These are phyloP conservation scores for Danio albolineatus DNA, from an alignment of 2,797 vertebrate genomes.

Conservation along the genomic window DNA sequence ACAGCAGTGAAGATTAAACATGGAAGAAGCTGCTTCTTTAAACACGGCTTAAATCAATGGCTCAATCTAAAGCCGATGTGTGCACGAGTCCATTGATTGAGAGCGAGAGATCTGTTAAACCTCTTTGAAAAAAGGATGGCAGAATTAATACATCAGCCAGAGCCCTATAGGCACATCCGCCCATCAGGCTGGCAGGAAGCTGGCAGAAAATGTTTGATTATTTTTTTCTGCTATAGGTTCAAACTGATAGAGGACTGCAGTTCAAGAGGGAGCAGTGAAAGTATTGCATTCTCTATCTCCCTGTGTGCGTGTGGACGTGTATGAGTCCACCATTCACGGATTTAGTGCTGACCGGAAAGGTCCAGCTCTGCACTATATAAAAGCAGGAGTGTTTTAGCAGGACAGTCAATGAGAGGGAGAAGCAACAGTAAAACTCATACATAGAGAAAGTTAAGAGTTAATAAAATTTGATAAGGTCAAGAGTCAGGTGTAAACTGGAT, in stretches of 20 bases:
- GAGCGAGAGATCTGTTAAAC: not conserved
- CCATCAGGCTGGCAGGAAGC: not conserved
- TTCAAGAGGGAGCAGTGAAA: slow-evolving; percentile 13
- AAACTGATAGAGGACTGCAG: not conserved
- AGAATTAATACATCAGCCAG: slow-evolving; percentile 4
- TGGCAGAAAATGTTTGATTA: slow-evolving; percentile 25
- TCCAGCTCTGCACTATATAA: slow-evolving; percentile 22
- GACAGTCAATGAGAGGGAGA: slow-evolving; percentile 12
- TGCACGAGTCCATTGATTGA: slow-evolving; percentile 25
- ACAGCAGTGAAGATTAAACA: slow-evolving; percentile 26
- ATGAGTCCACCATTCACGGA: not conserved
- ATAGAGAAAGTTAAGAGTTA: not conserved
- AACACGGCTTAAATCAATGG: slow-evolving; percentile 26
- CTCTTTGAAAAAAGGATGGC: not conserved
- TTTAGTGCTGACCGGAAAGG: slow-evolving; percentile 27
- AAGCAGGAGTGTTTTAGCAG: slow-evolving; percentile 12
- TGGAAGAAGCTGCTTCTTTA: slow-evolving; percentile 20
- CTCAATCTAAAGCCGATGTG: slow-evolving; percentile 18
- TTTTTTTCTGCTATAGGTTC: slow-evolving; percentile 1
- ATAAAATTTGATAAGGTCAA: slow-evolving; percentile 1
- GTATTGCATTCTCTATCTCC: not conserved
- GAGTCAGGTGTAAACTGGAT: not conserved
- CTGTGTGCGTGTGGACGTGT: not conserved
- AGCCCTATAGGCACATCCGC: slow-evolving; percentile 1
- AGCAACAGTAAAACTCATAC: not conserved